Percentiles rank a stretch among this genome's conserved stretches.
phyloP scores from a whole-genome alignment of 2,888 invertebrate species.

The Mesoligia furuncula region DNA sequence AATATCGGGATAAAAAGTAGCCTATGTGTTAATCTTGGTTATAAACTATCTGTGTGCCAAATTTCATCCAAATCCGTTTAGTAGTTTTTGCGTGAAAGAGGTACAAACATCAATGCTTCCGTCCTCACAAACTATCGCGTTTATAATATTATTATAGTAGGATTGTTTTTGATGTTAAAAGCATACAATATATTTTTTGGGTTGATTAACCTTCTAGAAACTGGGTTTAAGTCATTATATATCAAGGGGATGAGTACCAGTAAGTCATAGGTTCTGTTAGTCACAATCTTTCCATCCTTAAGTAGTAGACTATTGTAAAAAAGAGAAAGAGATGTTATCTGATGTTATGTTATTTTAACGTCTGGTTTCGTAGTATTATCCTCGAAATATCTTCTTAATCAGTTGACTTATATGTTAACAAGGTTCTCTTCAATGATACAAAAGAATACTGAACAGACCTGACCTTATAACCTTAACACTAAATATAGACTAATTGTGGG shows the following conservation, averaged over 20 bases:
- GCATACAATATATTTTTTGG: neutral
- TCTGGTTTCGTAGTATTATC: neutral
- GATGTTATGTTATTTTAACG: neutral
- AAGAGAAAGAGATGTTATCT: neutral
- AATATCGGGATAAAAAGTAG: too few species aligned
- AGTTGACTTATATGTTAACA: neutral
- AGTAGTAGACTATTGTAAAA: neutral
- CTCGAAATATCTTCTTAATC: neutral
- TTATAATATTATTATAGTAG: too few species aligned
- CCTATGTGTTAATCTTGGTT: too few species aligned
- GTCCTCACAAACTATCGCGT: too few species aligned
- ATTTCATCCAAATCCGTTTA: too few species aligned
- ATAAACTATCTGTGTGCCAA: too few species aligned
- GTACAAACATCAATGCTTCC: too few species aligned
- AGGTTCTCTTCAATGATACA: constrained; percentile 21
- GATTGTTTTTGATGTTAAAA: neutral
- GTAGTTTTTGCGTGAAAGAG: too few species aligned
- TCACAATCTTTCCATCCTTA: neutral
- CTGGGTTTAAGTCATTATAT: neutral
- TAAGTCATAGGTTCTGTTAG: neutral
- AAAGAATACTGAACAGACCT: constrained; percentile 10
- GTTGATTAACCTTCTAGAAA: neutral
- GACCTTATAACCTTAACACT: constrained; percentile 7
- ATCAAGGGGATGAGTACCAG: neutral
- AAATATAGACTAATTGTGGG: constrained; percentile 24